Evolutionary conservation across 2,888 invertebrate species (phyloP), one percentile per base, ranked within the genome.

Genomic region (Panorpa germanica): DNA sequence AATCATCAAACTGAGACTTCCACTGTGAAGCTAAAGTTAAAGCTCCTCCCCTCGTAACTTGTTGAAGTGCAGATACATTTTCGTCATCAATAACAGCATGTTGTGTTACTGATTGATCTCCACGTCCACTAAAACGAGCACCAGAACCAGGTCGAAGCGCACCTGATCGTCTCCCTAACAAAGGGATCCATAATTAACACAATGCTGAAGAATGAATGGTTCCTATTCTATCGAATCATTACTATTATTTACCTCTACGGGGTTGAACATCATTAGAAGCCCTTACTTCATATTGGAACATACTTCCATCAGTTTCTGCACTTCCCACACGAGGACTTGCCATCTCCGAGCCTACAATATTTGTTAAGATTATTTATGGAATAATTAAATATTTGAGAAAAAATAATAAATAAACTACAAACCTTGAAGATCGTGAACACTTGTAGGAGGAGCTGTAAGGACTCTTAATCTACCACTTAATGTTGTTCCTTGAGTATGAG

Each of bases 1-100:
- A 88, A 49, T 91, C 90, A 45, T 90, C 90, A 49, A 91, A 91
- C 49, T 91, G 90, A 1, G 88, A 88, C 48, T 90, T 90, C 88
- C 91, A 91, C 45, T 82, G 82, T 11, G 90, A 90, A 2, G 85
- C 90, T 10, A 93, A 57, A 0, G 93, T 93, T 7, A 90, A 55
- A 2, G 85, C 85, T 1, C 86, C 86, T 10, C 85, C 81, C 47
- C 80, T 71, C 0, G 86, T 88, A 29, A 85, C 80, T 62, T 86
- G 86, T 48, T 86, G 86, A 38, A 80, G 49, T 0, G 78, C 80
- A 4, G 86, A 88, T 0, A 86, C 78, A 45, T 88, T 88, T 40
- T 88, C 88, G 47, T 90, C 90, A 47, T 90, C 90, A 50, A 86
- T 86, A 35, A 88, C 70, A 0, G 88, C 90, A 51, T 83, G 88